Percentiles rank a stretch among this genome's conserved stretches.
These are phyloP conservation scores for Pelvicachromis taeniatus DNA, from an alignment of 2,113 vertebrate species.

Conservation along the genomic window DNA sequence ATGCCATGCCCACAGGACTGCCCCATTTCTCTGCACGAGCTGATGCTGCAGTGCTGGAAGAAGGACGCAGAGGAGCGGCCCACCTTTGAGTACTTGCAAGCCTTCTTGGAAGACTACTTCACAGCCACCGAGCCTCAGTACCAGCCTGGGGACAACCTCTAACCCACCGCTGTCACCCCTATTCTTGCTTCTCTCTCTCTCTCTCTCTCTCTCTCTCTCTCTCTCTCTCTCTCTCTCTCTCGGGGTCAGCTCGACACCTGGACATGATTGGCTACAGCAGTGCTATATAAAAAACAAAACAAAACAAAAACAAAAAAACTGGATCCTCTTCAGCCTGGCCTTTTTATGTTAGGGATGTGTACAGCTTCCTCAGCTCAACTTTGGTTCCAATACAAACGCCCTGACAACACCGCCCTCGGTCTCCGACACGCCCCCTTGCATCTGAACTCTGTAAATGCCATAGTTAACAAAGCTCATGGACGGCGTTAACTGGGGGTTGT, in stretches of 20 bases:
- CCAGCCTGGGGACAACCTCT: slow-evolving; percentile 98
- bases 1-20: slow-evolving; percentile 97
- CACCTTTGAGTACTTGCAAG: slow-evolving; percentile 96
- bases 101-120: slow-evolving; percentile 99
- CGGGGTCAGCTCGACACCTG: slow-evolving; percentile 15
- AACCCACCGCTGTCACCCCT: slow-evolving; percentile 22
- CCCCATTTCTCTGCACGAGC: slow-evolving; percentile 93
- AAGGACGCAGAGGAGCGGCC: slow-evolving; percentile 94
- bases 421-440: slow-evolving; percentile 15
- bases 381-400: slow-evolving; percentile 67
- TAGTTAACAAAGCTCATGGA: neutral
- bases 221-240: neutral
- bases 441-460: slow-evolving; percentile 11
- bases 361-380: slow-evolving; percentile 70
- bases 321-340: slow-evolving; percentile 42
- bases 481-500: neutral
- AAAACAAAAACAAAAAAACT: neutral
- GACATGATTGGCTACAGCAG: neutral
- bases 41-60: slow-evolving; percentile 99
- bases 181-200: neutral
- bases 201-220: neutral
- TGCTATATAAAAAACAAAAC: neutral
- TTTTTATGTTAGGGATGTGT: slow-evolving; percentile 69
- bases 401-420: slow-evolving; percentile 71
- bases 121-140: slow-evolving; percentile 98